These are phyloP conservation scores for Tetropium fuscum DNA, from an alignment of 2,888 invertebrate species.

Conservation along the genomic window DNA sequence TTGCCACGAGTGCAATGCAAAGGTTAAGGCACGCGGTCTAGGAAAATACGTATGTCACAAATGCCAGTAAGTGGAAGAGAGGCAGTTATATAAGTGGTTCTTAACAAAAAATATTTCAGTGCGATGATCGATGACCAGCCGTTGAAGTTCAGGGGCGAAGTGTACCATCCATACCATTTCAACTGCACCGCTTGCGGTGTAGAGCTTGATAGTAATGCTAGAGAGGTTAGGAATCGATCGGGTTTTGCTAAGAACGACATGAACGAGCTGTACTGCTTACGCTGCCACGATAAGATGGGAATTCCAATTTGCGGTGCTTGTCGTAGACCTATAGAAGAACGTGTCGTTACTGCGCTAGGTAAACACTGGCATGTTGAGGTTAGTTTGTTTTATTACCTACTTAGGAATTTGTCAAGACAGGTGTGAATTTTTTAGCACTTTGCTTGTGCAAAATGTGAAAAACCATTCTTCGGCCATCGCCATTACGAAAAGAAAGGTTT, in stretches of 20 bases:
- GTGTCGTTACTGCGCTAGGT: conserved; percentile 97
- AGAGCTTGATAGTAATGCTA: conserved; percentile 94
- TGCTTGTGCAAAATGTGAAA: conserved; percentile 99
- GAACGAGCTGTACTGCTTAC: conserved; percentile 96
- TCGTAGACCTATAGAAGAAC: conserved; percentile 97
- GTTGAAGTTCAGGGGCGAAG: conserved; percentile 92
- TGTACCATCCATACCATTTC: conserved; percentile 99
- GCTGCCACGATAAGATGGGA: conserved; percentile 99
- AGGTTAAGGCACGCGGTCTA: conserved; percentile 93
- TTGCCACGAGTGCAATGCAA: conserved; percentile 97
- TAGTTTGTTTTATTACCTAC: conserved; percentile 34
- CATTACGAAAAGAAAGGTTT: conserved; percentile 99
- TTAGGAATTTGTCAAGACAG: conserved; percentile 2
- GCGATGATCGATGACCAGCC: conserved; percentile 93
- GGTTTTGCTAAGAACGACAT: conserved; percentile 92
- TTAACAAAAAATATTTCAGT: too few relatives aligned
- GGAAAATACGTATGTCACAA: conserved; percentile 98
- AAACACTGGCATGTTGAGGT: conserved; percentile 99
- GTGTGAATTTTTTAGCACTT: conserved; percentile 81
- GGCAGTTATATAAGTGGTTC: too few relatives aligned
- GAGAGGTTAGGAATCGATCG: conserved; percentile 93
- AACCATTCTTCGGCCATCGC: conserved; percentile 98
- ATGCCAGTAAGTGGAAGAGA: conserved; percentile 84
- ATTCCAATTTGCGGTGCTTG: conserved; percentile 99
- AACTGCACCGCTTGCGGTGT: conserved; percentile 93